Evolutionary conservation across 2,113 vertebrate species (phyloP).

Genomic region (Pelvicachromis taeniatus): DNA sequence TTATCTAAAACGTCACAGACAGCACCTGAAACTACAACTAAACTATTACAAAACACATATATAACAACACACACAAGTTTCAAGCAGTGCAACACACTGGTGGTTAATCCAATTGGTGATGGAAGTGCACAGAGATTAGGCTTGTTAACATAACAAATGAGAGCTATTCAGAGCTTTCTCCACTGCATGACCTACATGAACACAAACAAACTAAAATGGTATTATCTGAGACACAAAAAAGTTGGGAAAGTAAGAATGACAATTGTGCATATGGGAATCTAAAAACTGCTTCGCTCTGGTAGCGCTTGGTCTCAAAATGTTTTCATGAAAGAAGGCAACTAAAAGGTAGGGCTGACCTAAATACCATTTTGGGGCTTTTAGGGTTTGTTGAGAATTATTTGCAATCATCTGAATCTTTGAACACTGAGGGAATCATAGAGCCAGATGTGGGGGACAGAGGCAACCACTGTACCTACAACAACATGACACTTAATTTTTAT

Average conservation of each 20-base stretch:
- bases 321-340: background rate
- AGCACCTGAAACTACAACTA: background rate
- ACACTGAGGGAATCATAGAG: background rate
- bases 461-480: background rate
- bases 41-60: background rate
- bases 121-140: slow-evolving; percentile 24
- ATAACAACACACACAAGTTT: background rate
- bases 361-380: background rate
- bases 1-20: background rate
- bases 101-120: slow-evolving; percentile 37
- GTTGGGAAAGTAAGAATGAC: background rate
- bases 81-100: background rate
- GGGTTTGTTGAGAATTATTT: background rate
- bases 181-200: background rate
- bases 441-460: background rate
- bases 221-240: background rate
- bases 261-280: background rate
- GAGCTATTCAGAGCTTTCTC: slow-evolving; percentile 11
- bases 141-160: slow-evolving; percentile 23
- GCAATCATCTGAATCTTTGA: background rate
- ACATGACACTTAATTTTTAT: background rate
- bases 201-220: background rate
- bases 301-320: background rate
- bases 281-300: background rate
- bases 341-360: background rate